These are phyloP conservation scores for Orthosia incerta DNA, from an alignment of 2,888 invertebrate genomes.

Conservation along the genomic window DNA sequence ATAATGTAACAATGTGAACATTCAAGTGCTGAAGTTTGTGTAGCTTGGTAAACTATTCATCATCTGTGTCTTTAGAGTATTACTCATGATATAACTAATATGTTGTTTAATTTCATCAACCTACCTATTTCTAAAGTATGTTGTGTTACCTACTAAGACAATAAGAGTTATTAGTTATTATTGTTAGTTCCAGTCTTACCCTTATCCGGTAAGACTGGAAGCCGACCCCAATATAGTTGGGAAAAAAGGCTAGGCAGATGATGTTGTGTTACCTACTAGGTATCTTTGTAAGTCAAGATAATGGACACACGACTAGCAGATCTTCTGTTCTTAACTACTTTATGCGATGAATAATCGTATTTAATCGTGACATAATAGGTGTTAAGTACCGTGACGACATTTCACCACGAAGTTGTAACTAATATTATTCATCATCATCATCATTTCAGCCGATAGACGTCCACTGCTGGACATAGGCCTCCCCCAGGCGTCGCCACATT, in stretches of 20 bases:
- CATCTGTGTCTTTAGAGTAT: constrained; percentile 33
- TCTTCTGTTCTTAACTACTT: neutral
- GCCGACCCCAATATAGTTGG: too few relatives aligned
- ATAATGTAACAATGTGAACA: constrained; percentile 55
- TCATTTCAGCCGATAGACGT: too few relatives aligned
- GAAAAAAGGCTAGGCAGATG: too few relatives aligned
- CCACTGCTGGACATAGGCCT: too few relatives aligned
- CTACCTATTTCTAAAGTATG: constrained; percentile 10
- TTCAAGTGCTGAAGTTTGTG: constrained; percentile 52
- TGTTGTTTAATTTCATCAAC: constrained; percentile 10
- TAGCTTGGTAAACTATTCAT: constrained; percentile 54
- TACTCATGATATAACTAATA: constrained; percentile 31
- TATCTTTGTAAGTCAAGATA: neutral
- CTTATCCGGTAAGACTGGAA: too few relatives aligned
- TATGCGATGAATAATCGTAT: constrained; percentile 1
- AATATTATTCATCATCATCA: too few relatives aligned
- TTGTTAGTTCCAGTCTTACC: too few relatives aligned
- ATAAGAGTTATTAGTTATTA: too few relatives aligned
- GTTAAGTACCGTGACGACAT: neutral
- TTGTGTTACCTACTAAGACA: neutral
- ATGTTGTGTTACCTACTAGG: neutral
- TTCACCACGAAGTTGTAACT: neutral
- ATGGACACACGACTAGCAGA: neutral
- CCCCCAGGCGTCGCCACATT: too few relatives aligned
- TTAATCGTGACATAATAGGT: neutral